A percentile compares a stretch with the other conserved stretches of the same genome.
These are phyloP conservation scores for Typhlomys cinereus DNA, from an alignment of 2,113 vertebrate genomes.

Conservation along the genomic window DNA sequence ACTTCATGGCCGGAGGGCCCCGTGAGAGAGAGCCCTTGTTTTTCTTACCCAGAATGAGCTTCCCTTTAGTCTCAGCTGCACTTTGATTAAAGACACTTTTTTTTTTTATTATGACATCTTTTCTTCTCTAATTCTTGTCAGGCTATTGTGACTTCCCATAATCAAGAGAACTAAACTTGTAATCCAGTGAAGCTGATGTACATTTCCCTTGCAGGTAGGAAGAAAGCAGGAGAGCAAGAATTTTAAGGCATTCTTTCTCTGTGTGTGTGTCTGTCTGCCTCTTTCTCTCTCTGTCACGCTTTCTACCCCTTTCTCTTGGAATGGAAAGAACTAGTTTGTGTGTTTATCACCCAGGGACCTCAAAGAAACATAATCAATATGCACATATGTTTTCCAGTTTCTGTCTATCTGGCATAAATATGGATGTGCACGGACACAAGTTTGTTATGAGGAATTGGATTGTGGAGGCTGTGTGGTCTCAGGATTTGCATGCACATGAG, in stretches of 20 bases:
- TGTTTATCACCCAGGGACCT: not conserved
- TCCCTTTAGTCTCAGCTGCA: not conserved
- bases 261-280: no score
- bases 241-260: no score
- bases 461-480: not conserved
- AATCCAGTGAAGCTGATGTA: not conserved
- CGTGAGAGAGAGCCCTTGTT: not conserved
- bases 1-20: not conserved
- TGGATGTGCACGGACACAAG: not conserved
- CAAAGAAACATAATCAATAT: not conserved
- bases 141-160: not conserved
- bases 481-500: not conserved
- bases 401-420: not conserved
- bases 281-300: not conserved
- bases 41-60: not conserved
- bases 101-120: not conserved
- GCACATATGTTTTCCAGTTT: not conserved
- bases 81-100: not conserved
- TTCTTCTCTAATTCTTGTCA: not conserved
- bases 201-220: not conserved
- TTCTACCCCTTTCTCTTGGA: no score
- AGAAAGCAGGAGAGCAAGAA: not conserved
- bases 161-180: no score
- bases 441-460: not conserved
- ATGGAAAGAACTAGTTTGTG: not conserved